Evolutionary conservation across 2,888 invertebrate species (phyloP), one percentile per base, ranked within the genome.

Genomic region (Pheosia gnoma): DNA sequence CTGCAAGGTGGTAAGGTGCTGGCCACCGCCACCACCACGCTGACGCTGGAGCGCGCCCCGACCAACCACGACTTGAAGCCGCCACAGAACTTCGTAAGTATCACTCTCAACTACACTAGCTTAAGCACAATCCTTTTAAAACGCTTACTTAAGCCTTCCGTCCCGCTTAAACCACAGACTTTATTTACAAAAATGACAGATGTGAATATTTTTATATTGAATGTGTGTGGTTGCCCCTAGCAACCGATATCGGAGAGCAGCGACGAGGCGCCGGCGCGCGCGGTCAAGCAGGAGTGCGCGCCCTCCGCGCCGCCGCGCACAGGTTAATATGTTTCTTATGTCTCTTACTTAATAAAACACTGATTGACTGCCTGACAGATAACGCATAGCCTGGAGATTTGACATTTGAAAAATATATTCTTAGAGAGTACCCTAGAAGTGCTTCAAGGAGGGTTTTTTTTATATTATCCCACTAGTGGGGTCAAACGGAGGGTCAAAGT

Each of bases 161-260:
- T 25, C 25, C 25, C 25, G 25, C 25, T 25, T 25, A 25, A 25
- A 25, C 25, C 25, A 25, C 25, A 25, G 2, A 25, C 25, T 25
- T 25, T 25, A 41, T 8, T 8, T 41, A 41, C 41, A 41, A 8
- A 8, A 5, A 8, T 41, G 41, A 41, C 8, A 41, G 25, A 41
- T 41, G 41, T 41, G 41, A 7, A 41, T 41, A 41, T 41, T n/a
- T n/a, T 39, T 39, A 10, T 9, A 4, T 45, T 45, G 4, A 47
- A n/a, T 38, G 37, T 11, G 4, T 43, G 39, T 53, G 60, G 38
- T 2, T 9, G 11, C 53, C 25, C 25, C 0, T 75, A 93, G 93
- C 87, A 91, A 86, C 87, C 93, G 3, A 92, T 93, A 89, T 92
- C 93, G 0, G 93, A 93, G 79, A 91, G 91, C 74, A 93, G 93